phyloP scores from a whole-genome alignment of 2,888 invertebrate species.

The Torymus texanus region DNA sequence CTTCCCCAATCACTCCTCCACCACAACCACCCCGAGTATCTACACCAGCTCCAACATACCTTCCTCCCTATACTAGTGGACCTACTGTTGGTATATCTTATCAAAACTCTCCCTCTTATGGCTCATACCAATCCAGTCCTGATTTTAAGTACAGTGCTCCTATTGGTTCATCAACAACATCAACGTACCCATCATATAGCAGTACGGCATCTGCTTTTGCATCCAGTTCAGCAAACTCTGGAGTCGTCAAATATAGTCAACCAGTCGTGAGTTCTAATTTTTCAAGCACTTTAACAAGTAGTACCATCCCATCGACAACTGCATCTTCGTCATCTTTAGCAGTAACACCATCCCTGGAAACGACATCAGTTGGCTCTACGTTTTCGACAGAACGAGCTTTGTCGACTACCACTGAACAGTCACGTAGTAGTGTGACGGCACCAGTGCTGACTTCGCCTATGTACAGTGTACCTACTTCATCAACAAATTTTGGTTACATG shows the following conservation, averaged over 20 bases:
- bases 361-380: slow-evolving; percentile 44
- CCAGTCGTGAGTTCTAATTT: slow-evolving; percentile 52
- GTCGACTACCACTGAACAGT: slow-evolving; percentile 14
- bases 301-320: slow-evolving; percentile 48
- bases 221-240: slow-evolving; percentile 31
- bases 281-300: slow-evolving; percentile 44
- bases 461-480: not conserved
- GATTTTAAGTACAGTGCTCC: slow-evolving; percentile 42
- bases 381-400: slow-evolving; percentile 22
- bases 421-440: not conserved
- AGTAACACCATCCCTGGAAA: slow-evolving; percentile 38
- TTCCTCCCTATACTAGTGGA: slow-evolving; percentile 44
- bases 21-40: slow-evolving; percentile 42
- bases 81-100: slow-evolving; percentile 2
- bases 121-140: slow-evolving; percentile 27
- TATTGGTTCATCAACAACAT: not conserved
- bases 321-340: slow-evolving; percentile 53
- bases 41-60: slow-evolving; percentile 56
- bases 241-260: slow-evolving; percentile 48
- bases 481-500: slow-evolving; percentile 8
- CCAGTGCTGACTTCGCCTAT: not conserved
- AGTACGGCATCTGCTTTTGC: slow-evolving; percentile 49
- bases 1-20: slow-evolving; percentile 6
- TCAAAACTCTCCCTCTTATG: slow-evolving; percentile 18
- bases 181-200: not conserved